Percentiles rank a stretch among this genome's conserved stretches.
These are phyloP conservation scores for Bombus sibiricus DNA, from an alignment of 1,140 invertebrate genomes.

Conservation along the genomic window DNA sequence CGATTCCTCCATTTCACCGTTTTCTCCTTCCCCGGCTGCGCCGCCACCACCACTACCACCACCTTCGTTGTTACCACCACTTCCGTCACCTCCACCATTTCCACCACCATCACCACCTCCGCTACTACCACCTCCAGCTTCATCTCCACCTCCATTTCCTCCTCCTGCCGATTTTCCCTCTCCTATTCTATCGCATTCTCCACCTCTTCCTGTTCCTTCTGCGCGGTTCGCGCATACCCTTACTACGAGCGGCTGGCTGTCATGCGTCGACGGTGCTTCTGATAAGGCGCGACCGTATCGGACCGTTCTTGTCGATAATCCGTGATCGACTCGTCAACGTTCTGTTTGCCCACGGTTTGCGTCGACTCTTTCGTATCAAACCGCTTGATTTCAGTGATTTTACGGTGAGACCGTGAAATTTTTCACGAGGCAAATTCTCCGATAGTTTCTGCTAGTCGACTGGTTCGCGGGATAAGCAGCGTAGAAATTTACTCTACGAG, in stretches of 20 bases:
- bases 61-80: neutral
- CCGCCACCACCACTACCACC: neutral
- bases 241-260: slow-evolving; percentile 43
- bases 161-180: slow-evolving; percentile 30
- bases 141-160: slow-evolving; percentile 24
- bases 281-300: slow-evolving; percentile 45
- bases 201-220: slow-evolving; percentile 44
- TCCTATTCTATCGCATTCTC: slow-evolving; percentile 30
- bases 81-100: neutral
- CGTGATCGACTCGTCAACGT: neutral
- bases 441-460: neutral
- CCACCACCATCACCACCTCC: neutral
- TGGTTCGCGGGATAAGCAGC: neutral
- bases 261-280: slow-evolving; percentile 44
- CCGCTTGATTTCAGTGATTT: neutral
- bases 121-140: slow-evolving; percentile 1
- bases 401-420: neutral
- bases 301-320: neutral
- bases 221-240: slow-evolving; percentile 25
- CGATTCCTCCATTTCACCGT: neutral
- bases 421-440: neutral
- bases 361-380: neutral
- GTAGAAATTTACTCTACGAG: neutral
- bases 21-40: neutral
- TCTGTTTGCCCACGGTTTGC: neutral